phyloP scores from a whole-genome alignment of 2,888 invertebrate genomes.

The Arge pagana region DNA sequence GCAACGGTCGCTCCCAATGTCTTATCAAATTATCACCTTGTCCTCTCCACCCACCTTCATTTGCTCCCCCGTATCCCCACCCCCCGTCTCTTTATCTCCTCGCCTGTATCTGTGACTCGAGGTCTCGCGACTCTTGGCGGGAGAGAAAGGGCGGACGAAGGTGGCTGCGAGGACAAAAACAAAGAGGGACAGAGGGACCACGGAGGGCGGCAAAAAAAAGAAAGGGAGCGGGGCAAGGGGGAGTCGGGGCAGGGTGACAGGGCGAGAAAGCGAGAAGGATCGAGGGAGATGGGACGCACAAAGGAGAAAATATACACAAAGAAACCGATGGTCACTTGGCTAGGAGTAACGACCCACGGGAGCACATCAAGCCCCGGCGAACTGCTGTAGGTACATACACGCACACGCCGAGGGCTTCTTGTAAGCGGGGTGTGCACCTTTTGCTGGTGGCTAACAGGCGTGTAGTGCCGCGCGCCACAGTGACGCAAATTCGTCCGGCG shows the following conservation, averaged over 20 bases:
- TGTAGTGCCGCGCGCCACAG: too few species aligned
- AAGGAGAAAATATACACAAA: conserved; percentile 44
- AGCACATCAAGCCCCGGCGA: conserved; percentile 28
- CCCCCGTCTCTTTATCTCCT: too few species aligned
- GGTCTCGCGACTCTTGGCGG: too few species aligned
- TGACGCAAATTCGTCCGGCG: too few species aligned
- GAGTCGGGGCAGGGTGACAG: not conserved
- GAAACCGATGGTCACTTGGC: conserved; percentile 52
- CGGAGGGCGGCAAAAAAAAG: not conserved
- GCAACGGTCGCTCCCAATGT: conserved; percentile 56
- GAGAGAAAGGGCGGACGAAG: too few species aligned
- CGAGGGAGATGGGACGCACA: conserved; percentile 34
- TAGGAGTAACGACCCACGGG: conserved; percentile 50
- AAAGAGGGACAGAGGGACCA: too few species aligned
- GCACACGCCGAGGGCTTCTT: not conserved
- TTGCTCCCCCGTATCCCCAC: too few species aligned
- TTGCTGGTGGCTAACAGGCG: too few species aligned
- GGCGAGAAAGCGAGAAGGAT: conserved; percentile 22
- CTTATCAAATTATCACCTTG: conserved; percentile 60
- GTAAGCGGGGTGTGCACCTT: conserved; percentile 4
- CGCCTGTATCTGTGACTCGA: too few species aligned
- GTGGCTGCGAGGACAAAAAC: too few species aligned
- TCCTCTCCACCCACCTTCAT: conserved; percentile 43
- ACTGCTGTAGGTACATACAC: not conserved
- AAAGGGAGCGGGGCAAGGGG: conserved; percentile 10